phyloP scores from a whole-genome alignment of 2,888 invertebrate genomes.

The Spialia ferax region DNA sequence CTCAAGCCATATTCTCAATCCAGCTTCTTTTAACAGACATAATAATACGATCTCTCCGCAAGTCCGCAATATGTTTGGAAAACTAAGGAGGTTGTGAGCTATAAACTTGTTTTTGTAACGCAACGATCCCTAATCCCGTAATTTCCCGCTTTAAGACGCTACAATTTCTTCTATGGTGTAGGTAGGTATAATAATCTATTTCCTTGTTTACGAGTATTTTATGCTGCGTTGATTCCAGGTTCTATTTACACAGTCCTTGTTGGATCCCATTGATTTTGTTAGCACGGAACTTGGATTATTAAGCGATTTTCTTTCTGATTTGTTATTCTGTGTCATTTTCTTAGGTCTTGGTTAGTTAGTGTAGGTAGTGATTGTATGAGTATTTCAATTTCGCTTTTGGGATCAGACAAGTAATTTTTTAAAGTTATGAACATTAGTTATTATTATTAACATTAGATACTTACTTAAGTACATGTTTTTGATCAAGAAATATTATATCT shows the following conservation, averaged over 20 bases:
- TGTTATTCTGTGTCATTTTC: background rate
- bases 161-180: constrained; percentile 22
- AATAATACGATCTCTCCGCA: background rate
- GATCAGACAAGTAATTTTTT: too few relatives aligned
- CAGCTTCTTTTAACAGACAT: too few relatives aligned
- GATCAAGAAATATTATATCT: too few relatives aligned
- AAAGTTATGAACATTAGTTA: too few relatives aligned
- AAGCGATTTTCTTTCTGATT: background rate
- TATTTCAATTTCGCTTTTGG: too few relatives aligned
- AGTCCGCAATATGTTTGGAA: background rate
- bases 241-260: background rate
- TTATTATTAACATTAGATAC: too few relatives aligned
- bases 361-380: too few relatives aligned
- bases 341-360: too few relatives aligned
- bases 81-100: constrained; percentile 2
- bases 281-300: background rate
- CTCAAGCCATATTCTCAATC: too few relatives aligned
- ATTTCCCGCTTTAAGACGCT: constrained; percentile 6
- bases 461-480: too few relatives aligned
- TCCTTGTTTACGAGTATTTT: constrained; percentile 37
- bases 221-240: constrained; percentile 34
- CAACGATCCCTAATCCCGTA: constrained; percentile 26
- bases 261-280: constrained; percentile 20
- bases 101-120: constrained; percentile 36
- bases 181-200: constrained; percentile 25